Conservation (phyloP, 2,888 invertebrate species). For the Nycteola revayana region DNA sequence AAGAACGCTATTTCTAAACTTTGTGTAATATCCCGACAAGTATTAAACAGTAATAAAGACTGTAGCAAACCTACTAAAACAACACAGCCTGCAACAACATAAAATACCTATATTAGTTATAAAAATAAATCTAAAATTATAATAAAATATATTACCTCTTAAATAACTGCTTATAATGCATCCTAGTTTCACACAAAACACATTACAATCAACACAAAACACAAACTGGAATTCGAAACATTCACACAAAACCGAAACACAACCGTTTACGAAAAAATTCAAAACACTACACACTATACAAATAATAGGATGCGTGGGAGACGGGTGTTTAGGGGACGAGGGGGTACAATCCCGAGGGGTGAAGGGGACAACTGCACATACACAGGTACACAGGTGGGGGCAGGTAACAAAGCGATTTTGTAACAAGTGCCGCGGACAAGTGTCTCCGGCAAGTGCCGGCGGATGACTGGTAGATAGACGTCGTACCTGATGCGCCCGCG, state of each 20-base stretch:
- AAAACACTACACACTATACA: conserved; percentile 38
- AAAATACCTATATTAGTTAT: neutral
- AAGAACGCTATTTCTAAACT: no score
- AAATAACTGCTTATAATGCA: conserved; percentile 76
- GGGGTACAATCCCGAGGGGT: conserved; percentile 22
- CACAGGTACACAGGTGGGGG: conserved; percentile 30
- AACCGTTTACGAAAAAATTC: conserved; percentile 60
- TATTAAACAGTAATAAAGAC: no score
- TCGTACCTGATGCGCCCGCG: conserved; percentile 31
- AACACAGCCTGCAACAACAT: no score
- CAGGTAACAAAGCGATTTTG: conserved; percentile 34
- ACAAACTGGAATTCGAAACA: conserved; percentile 36
- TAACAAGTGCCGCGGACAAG: conserved; percentile 31
- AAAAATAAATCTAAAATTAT: neutral
- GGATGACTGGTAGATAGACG: conserved; percentile 38
- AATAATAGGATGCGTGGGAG: conserved; percentile 47
- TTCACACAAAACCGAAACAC: conserved; percentile 20
- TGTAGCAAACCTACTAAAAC: no score
- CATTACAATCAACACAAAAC: conserved; percentile 47
- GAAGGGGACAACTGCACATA: conserved; percentile 43
- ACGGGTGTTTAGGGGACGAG: conserved; percentile 24
- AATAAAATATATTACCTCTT: conserved; percentile 54
- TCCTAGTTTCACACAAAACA: conserved; percentile 47
- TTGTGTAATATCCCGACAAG: no score
- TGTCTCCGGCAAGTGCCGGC: conserved; percentile 46